Evolutionary conservation across 2,113 vertebrate genomes (phyloP), one percentile per base, ranked within the genome.

Genomic region (Plotosus lineatus): DNA sequence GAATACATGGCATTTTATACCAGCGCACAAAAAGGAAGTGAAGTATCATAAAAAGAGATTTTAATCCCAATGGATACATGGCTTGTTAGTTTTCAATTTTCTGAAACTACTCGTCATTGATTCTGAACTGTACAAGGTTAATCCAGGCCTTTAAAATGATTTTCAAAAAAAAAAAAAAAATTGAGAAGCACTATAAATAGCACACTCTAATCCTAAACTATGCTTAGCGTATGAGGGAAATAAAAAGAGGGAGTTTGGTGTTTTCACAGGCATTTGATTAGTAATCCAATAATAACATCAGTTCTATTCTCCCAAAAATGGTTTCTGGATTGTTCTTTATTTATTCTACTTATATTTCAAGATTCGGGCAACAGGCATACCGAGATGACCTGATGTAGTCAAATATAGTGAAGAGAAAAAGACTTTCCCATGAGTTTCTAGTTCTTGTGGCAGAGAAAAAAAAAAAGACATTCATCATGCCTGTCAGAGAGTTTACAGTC

Each of bases 391-490:
- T 33, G 55, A 80, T 53, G 63, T 50, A 38, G 33, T 71, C 9
- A 65, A 53, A 74, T 56, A 71, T 19, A 14, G 72, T 17, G 28
- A 33, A 78, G 63, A 14, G 42, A 23, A 17, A 14, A 17, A 38
- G n/a, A 46, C 12, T 69, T 84, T 55, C 66, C 56, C 58, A 38
- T 60, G 31, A 42, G n/a, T 66, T 60, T 75, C 33, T 81, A 53
- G 75, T 63, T 75, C 33, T 60, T 56, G 53, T 31, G n/a, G 75
- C 55, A 48, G 15, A 75, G 42, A 56, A 72, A 77, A 80, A n/a
- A 75, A 40, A 80, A n/a, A 75, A 40, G 8, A 46, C 84, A 90
- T 90, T 83, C 80, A 90, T 92, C 88, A 88, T 85, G 66, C 21
- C 79, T 26, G 53, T 88, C 84, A 78, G 76, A 75, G 21, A 46